Conservation (phyloP, 2,113 vertebrate species). For the Hystrix brachyura region DNA sequence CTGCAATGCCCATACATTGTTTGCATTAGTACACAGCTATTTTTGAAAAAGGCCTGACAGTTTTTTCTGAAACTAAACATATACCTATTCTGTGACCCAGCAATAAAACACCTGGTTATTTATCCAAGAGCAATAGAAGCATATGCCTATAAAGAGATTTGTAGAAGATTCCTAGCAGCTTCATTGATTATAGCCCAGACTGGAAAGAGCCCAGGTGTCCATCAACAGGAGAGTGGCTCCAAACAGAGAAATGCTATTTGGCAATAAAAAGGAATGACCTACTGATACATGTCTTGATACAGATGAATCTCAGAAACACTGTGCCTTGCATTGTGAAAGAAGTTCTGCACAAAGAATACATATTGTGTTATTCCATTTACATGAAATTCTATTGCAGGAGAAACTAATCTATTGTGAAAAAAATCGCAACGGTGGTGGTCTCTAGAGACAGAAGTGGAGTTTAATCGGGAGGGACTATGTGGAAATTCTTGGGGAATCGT, state of each 20-base stretch:
- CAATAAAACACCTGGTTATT: not conserved
- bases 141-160: not conserved
- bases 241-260: not conserved
- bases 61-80: not conserved
- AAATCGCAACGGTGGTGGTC: not conserved
- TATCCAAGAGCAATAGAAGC: conserved; percentile 9
- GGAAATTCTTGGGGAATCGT: not conserved
- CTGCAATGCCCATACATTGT: not conserved
- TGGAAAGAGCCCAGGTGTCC: not conserved
- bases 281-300: not conserved
- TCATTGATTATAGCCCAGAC: not conserved
- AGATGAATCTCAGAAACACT: not conserved
- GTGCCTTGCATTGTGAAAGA: not conserved
- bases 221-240: not conserved
- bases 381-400: not conserved
- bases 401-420: not conserved
- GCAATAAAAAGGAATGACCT: not conserved
- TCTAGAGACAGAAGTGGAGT: not conserved
- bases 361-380: not conserved
- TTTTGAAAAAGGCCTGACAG: not conserved
- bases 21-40: no score
- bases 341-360: not conserved
- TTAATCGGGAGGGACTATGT: not conserved
- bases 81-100: not conserved
- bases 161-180: not conserved